Evolutionary conservation across 2,888 invertebrate genomes (phyloP), one percentile per base, ranked within the genome.

Genomic region (Hemistola chrysoprasaria): DNA sequence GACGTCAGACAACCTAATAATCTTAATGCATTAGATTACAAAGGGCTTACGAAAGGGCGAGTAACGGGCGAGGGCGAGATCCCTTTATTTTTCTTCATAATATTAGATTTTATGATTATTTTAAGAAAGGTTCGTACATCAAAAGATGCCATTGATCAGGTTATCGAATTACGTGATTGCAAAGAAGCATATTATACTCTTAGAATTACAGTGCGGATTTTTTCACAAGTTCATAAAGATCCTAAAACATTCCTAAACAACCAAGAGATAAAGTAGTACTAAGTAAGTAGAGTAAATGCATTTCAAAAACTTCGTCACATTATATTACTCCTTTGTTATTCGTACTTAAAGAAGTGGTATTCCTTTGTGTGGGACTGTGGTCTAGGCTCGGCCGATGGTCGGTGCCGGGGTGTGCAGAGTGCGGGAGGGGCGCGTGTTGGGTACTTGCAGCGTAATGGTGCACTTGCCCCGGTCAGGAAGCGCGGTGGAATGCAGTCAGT

Each of bases 391-490:
- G 52, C 40, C 47, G 44, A 55, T 26, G 60, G 51, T 62, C 25
- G 67, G 52, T 11, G 50, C 44, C 3, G 16, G 4, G 16, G 16
- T 2, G 16, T 16, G 16, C 3, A 16, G n/a, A n/a, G n/a, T n/a
- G 16, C 16, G 16, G 16, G 16, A 16, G 3, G 16, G 4, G 16
- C 16, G 16, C 16, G n/a, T n/a, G n/a, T n/a, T n/a, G 16, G 16
- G 81, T 84, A 84, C 83, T 83, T 76, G 80, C 80, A 78, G 74
- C 65, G 80, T 81, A 84, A 80, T 83, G 83, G 75, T 81, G 82
- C 87, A 87, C 86, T 87, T 86, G 87, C 86, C 79, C 71, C 73
- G 85, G 86, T 84, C 88, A 87, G 87, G 88, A 88, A 87, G 87
- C 85, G 86, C 81, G 62, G 74, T 71, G 89, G 89, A 89, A 89